Base-by-base conservation (phyloP, 2,113 vertebrate genomes). In the Sigmodon hispidus region DNA sequence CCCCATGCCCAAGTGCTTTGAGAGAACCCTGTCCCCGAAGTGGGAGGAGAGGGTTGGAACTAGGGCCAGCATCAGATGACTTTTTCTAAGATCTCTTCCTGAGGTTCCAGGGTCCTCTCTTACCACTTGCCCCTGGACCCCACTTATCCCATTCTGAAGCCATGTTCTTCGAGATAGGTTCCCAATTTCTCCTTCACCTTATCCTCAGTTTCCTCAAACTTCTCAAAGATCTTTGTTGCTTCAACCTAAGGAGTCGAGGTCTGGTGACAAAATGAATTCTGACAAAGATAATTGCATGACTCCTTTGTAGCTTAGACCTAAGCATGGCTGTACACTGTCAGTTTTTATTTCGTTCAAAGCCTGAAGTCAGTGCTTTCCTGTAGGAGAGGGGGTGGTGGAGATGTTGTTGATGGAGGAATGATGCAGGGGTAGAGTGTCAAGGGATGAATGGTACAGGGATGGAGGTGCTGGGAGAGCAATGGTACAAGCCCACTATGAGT, bases 251-350 rank as follows among this genome's bases (percentile, higher is more conserved):
- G 93, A 95, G 93, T 85, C 87, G 87, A 93, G 87, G 86, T 86
- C 81, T 52, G 3, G 75, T 98, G 98, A 98, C 98, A 97, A 93
- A 95, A 98, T 98, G 98, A 98, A 98, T 98, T 98, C 98, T 10
- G 97, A 98, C 98, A 98, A 96, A 98, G 97, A 97, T 98, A 98
- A 98, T 98, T 98, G 97, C 80, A 3, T 45, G 94, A 96, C 24
- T 97, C 86, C 93, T 98, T 97, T 55, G 94, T 96, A 94, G 40
- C 94, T 22, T 29, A 77, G 96, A 6, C 3, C 97, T 95, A 91
- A 89, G 89, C 93, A 91, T 29, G 70, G 91, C 97, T 95, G 24
- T 12, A 94, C 96, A 96, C 96, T 98, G 98, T 98, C 98, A 98
- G 95, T 96, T 99, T 97, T 97, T 97, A 98, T 98, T 98, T 98